Percentiles rank a stretch among this genome's conserved stretches.
phyloP scores from a whole-genome alignment of 2,888 invertebrate genomes.

The Eupithecia insigniata region DNA sequence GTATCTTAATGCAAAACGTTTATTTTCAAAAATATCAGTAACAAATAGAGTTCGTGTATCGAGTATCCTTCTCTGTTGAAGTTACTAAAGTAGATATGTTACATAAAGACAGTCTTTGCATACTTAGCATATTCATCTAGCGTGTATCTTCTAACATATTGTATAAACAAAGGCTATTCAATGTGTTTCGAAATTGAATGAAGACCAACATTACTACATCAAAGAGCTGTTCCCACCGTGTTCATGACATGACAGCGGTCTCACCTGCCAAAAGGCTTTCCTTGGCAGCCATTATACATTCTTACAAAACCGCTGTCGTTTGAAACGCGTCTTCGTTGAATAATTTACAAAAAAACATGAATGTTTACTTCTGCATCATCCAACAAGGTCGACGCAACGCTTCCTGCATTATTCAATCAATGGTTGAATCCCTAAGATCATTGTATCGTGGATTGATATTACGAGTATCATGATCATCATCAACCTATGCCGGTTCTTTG shows the following conservation, averaged over 20 bases:
- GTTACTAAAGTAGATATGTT: no score
- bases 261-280: slow-evolving; percentile 16
- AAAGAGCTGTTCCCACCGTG: slow-evolving; percentile 20
- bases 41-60: no score
- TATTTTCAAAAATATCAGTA: no score
- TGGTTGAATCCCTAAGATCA: background rate
- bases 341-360: slow-evolving; percentile 15
- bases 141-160: no score
- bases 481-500: background rate
- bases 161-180: background rate
- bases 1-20: no score
- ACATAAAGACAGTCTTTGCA: no score
- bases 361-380: slow-evolving; percentile 6
- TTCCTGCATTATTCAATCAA: slow-evolving; percentile 10
- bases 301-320: slow-evolving; percentile 16
- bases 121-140: no score
- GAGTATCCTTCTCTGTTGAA: no score
- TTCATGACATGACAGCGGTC: slow-evolving; percentile 29
- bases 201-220: slow-evolving; percentile 24
- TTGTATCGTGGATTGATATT: background rate
- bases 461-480: background rate
- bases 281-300: slow-evolving; percentile 20
- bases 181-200: slow-evolving; percentile 15
- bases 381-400: slow-evolving; percentile 12
- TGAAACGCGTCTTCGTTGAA: slow-evolving; percentile 17